phyloP scores from a whole-genome alignment of 2,888 invertebrate species.

The Apocheima hispidaria region DNA sequence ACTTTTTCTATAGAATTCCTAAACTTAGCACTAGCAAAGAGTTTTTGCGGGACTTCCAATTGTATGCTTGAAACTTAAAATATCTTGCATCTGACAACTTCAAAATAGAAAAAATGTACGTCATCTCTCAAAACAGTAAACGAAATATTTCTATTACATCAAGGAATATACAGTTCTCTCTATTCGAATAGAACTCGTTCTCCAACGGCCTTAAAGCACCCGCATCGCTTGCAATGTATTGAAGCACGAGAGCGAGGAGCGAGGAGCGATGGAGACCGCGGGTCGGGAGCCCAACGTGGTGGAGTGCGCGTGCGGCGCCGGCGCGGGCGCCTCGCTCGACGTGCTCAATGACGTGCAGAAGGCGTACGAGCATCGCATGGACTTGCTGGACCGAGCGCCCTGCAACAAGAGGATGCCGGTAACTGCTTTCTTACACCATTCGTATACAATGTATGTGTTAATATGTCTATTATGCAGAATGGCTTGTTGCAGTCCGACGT shows the following conservation, averaged over 20 bases:
- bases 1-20: too few species aligned
- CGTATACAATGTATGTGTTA: too few species aligned
- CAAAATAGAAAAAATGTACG: background rate
- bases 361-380: conserved; percentile 87
- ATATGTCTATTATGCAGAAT: too few species aligned
- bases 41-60: background rate
- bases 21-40: background rate
- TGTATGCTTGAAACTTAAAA: too few species aligned
- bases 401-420: conserved; percentile 65
- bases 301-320: conserved; percentile 54
- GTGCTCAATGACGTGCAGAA: conserved; percentile 87
- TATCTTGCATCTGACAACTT: background rate
- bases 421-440: background rate
- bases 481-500: too few species aligned
- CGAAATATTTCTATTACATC: too few species aligned
- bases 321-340: conserved; percentile 64
- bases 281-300: conserved; percentile 53
- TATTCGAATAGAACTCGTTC: background rate
- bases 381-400: conserved; percentile 81
- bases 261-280: conserved; percentile 5
- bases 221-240: background rate
- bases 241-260: background rate
- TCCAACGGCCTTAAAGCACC: background rate
- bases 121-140: too few species aligned
- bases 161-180: too few species aligned